A percentile compares a stretch with the other conserved stretches of the same genome.
These are phyloP conservation scores for Cryptus viduatorius DNA, from an alignment of 2,888 invertebrate species.

Conservation along the genomic window DNA sequence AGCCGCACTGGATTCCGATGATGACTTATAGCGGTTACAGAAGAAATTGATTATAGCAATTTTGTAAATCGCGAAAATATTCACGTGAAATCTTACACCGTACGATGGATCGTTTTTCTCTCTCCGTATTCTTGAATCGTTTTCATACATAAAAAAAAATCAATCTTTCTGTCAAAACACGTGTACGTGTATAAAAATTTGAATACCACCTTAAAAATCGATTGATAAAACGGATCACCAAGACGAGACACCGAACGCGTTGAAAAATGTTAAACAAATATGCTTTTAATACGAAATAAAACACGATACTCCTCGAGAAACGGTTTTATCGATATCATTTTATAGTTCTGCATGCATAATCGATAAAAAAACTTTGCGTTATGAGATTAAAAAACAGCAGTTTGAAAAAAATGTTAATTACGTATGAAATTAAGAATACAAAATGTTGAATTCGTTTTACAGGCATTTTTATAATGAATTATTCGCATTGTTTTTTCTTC, in stretches of 20 bases:
- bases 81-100: neutral
- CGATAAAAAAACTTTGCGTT: too few relatives aligned
- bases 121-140: neutral
- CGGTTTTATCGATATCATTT: too few relatives aligned
- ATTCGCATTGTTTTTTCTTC: neutral
- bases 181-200: neutral
- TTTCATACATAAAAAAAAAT: neutral
- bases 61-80: conserved; percentile 14
- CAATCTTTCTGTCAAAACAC: neutral
- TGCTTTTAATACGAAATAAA: too few relatives aligned
- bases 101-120: neutral
- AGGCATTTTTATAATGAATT: neutral
- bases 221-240: too few relatives aligned
- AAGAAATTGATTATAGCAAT: conserved; percentile 42
- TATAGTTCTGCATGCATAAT: too few relatives aligned
- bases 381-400: too few relatives aligned
- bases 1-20: conserved; percentile 94
- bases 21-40: conserved; percentile 78
- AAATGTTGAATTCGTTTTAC: neutral
- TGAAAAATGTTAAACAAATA: too few relatives aligned
- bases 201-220: neutral
- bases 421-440: neutral
- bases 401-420: neutral
- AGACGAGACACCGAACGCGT: too few relatives aligned
- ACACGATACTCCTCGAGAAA: too few relatives aligned